Base-by-base conservation (phyloP, 2,113 vertebrate genomes). In the Colius striatus region DNA sequence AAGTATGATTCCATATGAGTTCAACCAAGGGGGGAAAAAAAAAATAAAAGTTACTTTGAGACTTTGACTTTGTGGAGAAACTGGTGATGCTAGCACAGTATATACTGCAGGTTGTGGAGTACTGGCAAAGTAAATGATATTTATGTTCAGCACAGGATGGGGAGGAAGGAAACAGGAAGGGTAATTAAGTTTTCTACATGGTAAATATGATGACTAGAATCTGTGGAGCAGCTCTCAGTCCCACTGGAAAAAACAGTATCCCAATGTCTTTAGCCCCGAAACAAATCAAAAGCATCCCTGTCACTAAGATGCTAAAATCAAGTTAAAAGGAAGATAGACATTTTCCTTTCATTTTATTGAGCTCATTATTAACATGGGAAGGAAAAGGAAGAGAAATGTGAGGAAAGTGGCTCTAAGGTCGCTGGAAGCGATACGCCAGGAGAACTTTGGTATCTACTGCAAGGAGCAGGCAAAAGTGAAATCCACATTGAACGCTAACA, bases 101-200 rank as follows among this genome's bases (percentile, higher is more conserved):
- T 13, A 67, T 3, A 1, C 38, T 51, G 53, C 54, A 66, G 77
- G 30, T 61, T 68, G 50, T 36, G 58, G 27, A 81, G 32, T 22
- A 41, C 25, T 77, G 75, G 78, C 62, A 94, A 91, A 94, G 73
- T 29, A 83, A 92, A 85, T 74, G 34, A 7, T 63, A 22, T 80
- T 87, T 79, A 20, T 63, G 25, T 38, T 73, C 67, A 74, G 30
- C 74, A 67, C 34, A 77, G 30, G 61, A 41, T 87, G 58, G 11
- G 38, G 60, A 89, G 53, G 78, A 87, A 85, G 63, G 87, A 91
- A 94, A 71, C 21, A 67, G 72, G 84, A 95, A 82, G 74, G 63
- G 47, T 76, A 91, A 95, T 83, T 85, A 76, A 80, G 43, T 62
- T 68, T 87, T 95, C 38, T 90, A 71, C 30, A 72, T 45, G 60